A percentile compares a stretch with the other conserved stretches of the same genome.
These are phyloP conservation scores for Drosophila borborema DNA, from an alignment of 2,888 invertebrate species.

Conservation along the genomic window DNA sequence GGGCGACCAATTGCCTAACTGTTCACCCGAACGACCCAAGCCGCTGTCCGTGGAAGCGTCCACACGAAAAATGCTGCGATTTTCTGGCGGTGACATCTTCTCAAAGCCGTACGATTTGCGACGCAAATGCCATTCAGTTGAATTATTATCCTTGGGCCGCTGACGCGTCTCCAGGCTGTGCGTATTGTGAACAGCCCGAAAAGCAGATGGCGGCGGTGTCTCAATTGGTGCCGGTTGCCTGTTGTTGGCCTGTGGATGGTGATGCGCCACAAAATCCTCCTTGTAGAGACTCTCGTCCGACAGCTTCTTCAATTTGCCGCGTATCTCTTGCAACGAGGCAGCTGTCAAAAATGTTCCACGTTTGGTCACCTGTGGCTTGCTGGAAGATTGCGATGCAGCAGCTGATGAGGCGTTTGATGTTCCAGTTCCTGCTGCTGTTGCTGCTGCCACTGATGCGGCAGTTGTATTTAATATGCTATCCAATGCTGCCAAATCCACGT, in stretches of 20 bases:
- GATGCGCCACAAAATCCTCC: slow-evolving; percentile 81
- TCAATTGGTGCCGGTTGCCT: slow-evolving; percentile 30
- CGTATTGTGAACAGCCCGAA: slow-evolving; percentile 73
- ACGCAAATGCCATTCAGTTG: slow-evolving; percentile 89
- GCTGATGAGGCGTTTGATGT: slow-evolving; percentile 1
- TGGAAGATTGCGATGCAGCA: background rate
- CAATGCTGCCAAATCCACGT: slow-evolving; percentile 86
- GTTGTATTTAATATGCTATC: slow-evolving; percentile 85
- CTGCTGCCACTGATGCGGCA: slow-evolving; percentile 26
- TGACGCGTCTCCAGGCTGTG: slow-evolving; percentile 83
- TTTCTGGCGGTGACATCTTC: slow-evolving; percentile 85
- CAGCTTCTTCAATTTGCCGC: slow-evolving; percentile 87
- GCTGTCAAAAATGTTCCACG: slow-evolving; percentile 86
- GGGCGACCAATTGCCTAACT: slow-evolving; percentile 87
- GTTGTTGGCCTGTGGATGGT: slow-evolving; percentile 29
- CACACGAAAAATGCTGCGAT: slow-evolving; percentile 85
- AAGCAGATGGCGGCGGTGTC: slow-evolving; percentile 51
- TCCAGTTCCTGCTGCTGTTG: slow-evolving; percentile 15
- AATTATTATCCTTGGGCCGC: slow-evolving; percentile 82
- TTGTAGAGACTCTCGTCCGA: slow-evolving; percentile 86
- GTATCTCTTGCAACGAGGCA: slow-evolving; percentile 87
- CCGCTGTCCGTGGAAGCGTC: slow-evolving; percentile 93
- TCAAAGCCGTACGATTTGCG: slow-evolving; percentile 92
- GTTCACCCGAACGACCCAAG: slow-evolving; percentile 90
- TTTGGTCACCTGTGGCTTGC: slow-evolving; percentile 63